These are phyloP conservation scores for Muscidifurax raptorellus DNA, from an alignment of 1,140 invertebrate genomes.

Conservation along the genomic window DNA sequence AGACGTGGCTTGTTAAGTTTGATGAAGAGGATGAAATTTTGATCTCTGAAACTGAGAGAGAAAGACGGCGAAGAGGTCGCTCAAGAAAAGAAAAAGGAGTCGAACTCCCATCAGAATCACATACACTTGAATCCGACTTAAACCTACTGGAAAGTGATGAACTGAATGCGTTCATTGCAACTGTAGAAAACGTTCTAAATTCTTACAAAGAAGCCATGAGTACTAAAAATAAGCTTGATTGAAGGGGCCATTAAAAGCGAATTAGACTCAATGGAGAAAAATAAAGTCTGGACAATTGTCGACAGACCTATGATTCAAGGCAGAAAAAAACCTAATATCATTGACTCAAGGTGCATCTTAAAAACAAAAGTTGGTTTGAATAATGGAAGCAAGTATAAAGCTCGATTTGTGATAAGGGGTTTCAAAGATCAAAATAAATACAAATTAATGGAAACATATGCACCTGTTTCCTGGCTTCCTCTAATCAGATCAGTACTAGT, in stretches of 20 bases:
- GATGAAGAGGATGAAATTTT: background rate
- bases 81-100: background rate
- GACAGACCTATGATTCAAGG: background rate
- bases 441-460: too few relatives aligned
- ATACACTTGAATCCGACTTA: background rate
- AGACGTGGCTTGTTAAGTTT: background rate
- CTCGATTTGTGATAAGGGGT: too few relatives aligned
- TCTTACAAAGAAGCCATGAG: background rate
- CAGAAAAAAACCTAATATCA: too few relatives aligned
- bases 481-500: background rate
- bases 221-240: background rate
- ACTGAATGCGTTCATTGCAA: background rate
- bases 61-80: background rate
- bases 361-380: too few relatives aligned
- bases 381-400: too few relatives aligned
- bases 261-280: slow-evolving; percentile 5
- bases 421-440: too few relatives aligned
- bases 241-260: background rate
- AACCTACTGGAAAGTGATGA: background rate
- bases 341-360: too few relatives aligned
- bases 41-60: background rate
- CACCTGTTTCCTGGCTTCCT: too few relatives aligned
- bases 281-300: slow-evolving; percentile 15
- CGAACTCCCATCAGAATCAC: background rate
- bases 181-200: background rate